phyloP scores from a whole-genome alignment of 2,113 vertebrate genomes.

The Onychostoma macrolepis region DNA sequence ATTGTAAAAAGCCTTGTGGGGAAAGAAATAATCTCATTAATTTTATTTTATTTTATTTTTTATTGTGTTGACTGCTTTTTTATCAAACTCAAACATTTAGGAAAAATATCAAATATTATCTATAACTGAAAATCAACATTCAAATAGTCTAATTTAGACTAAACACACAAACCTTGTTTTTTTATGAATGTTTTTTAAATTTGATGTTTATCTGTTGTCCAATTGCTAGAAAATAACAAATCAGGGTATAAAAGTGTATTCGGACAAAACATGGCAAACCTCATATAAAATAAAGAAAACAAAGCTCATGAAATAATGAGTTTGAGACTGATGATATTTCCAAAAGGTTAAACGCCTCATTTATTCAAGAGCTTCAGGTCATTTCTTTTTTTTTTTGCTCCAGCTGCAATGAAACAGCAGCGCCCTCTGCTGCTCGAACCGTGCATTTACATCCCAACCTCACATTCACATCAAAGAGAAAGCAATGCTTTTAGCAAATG shows the following conservation, averaged over 20 bases:
- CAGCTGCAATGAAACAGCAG: background rate
- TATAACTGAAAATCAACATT: background rate
- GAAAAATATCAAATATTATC: background rate
- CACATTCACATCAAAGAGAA: slow-evolving; percentile 8
- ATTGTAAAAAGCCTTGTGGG: background rate
- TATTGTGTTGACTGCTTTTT: background rate
- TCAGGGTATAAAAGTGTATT: background rate
- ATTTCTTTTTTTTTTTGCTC: background rate
- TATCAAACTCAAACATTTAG: background rate
- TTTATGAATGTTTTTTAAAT: background rate
- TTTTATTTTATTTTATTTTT: background rate
- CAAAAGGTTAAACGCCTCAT: background rate
- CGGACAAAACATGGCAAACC: background rate
- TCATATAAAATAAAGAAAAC: background rate
- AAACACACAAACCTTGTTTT: background rate
- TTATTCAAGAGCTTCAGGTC: background rate
- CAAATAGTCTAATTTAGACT: background rate
- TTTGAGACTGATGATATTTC: background rate
- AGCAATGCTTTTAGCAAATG: background rate
- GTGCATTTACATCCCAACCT: background rate
- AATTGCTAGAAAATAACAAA: background rate
- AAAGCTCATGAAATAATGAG: background rate
- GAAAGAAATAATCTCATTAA: background rate
- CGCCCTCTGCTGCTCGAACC: slow-evolving; percentile 37
- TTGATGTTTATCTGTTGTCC: background rate